Evolutionary conservation across 2,113 vertebrate genomes (phyloP).

Genomic region (Corythornis cristatus): DNA sequence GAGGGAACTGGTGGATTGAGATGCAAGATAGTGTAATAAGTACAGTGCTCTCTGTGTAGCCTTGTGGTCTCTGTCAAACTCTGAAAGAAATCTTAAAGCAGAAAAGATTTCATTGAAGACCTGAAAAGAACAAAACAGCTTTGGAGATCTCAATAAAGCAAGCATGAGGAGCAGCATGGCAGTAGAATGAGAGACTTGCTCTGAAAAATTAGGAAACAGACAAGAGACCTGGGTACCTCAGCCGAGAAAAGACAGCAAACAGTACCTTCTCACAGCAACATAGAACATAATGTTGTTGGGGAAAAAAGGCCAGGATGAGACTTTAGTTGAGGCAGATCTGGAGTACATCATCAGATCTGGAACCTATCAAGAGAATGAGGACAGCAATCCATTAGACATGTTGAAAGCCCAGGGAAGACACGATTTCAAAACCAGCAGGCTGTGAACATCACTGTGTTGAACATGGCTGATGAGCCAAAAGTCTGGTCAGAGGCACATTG

Average conservation of each 20-base stretch:
- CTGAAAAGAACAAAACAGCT: background rate
- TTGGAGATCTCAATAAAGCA: background rate
- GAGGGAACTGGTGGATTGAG: background rate
- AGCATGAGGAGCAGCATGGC: background rate
- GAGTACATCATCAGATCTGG: slow-evolving; percentile 3
- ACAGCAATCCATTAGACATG: slow-evolving; percentile 12
- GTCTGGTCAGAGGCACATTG: background rate
- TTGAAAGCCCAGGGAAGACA: slow-evolving; percentile 27
- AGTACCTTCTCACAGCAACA: background rate
- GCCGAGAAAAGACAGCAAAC: background rate
- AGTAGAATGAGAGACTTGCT: background rate
- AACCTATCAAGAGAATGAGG: slow-evolving; percentile 34
- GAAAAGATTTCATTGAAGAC: background rate
- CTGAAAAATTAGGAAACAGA: background rate
- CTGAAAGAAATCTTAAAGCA: background rate
- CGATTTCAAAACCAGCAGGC: background rate
- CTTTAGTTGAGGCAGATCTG: background rate
- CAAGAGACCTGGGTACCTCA: background rate
- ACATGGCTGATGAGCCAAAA: slow-evolving; percentile 6
- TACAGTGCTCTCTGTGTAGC: background rate
- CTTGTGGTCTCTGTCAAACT: background rate
- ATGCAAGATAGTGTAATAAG: background rate
- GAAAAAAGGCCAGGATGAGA: background rate
- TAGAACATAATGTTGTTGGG: background rate
- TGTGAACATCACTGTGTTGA: slow-evolving; percentile 22